Base-by-base conservation (phyloP, 2,797 vertebrate genomes). In the Pyrocephalus nanus region DNA sequence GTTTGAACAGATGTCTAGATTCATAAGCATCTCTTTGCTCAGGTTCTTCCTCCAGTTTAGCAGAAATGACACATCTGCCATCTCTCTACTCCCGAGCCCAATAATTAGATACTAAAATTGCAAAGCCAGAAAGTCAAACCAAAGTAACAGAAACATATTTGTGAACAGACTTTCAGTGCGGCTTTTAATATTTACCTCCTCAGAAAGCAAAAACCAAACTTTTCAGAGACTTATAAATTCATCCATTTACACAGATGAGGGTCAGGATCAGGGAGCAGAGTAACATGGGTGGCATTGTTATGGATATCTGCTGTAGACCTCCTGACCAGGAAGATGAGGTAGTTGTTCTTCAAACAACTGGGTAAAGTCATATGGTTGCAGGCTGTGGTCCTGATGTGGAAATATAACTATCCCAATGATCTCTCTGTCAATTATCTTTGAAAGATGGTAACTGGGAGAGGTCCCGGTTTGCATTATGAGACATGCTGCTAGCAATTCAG, bases 1-100 rank as follows among this genome's bases (percentile, higher is more conserved):
- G 45, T 94, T 94, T 94, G 79, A 93, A 94, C 93, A 96, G 90
- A 83, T 88, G 76, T 74, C 88, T 75, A 42, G 34, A 51, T 90
- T 86, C 57, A 67, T 73, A 87, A 90, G 22, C 36, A 76, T 83
- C 55, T 92, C 88, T 91, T 92, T 96, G 53, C 61, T 94, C 79
- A 92, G 34, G 42, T 74, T 88, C 53, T 29, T 93, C 43, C 50
- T 86, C 34, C 19, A 14, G 73, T 90, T 92, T 86, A 54, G 69
- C 50, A 95, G 45, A 84, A 88, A 93, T 60, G 1, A 48, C 48
- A 90, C 61, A 90, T 66, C 78, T 91, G 67, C 29, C 61, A 18
- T 26, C 30, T 40, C 45, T 38, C 18, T 78, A 23, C 18, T 91
- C 66, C 20, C 38, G 74, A 53, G 21, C 5, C 9, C 14, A 88